Conservation (phyloP, 2,113 vertebrate genomes). For the Clarias magur region DNA sequence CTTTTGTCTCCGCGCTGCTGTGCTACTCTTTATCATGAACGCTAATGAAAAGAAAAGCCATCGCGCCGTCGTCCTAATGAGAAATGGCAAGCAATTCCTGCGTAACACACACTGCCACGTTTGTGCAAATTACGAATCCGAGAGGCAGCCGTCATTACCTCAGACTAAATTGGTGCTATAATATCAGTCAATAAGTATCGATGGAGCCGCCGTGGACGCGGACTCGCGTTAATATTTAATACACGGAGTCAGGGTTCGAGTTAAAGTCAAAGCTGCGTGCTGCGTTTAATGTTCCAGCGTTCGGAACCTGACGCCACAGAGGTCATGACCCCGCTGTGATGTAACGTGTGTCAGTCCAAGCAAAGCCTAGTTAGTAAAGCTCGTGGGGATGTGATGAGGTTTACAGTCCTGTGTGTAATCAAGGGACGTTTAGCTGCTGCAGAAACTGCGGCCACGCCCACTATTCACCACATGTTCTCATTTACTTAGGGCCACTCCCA, state of each 20-base stretch:
- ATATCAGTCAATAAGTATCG: conserved; percentile 71
- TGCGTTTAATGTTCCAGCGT: neutral
- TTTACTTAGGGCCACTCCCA: neutral
- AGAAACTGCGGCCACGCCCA: neutral
- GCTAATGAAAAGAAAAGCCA: conserved; percentile 66
- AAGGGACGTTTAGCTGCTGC: neutral
- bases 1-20: conserved; percentile 20
- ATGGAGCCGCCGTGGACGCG: conserved; percentile 61
- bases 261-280: conserved; percentile 34
- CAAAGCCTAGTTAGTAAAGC: neutral
- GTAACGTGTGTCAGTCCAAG: neutral
- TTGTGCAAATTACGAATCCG: conserved; percentile 65
- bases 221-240: conserved; percentile 68
- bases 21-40: conserved; percentile 58
- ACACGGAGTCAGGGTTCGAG: conserved; percentile 36
- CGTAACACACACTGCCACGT: conserved; percentile 48
- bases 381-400: neutral
- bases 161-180: conserved; percentile 70
- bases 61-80: conserved; percentile 67
- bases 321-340: neutral
- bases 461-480: neutral
- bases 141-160: conserved; percentile 62
- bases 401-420: neutral
- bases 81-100: conserved; percentile 68
- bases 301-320: conserved; percentile 18